Percentiles rank a stretch among this genome's conserved stretches.
Conservation (phyloP, 2,797 vertebrate species). For the Chelmon rostratus region DNA sequence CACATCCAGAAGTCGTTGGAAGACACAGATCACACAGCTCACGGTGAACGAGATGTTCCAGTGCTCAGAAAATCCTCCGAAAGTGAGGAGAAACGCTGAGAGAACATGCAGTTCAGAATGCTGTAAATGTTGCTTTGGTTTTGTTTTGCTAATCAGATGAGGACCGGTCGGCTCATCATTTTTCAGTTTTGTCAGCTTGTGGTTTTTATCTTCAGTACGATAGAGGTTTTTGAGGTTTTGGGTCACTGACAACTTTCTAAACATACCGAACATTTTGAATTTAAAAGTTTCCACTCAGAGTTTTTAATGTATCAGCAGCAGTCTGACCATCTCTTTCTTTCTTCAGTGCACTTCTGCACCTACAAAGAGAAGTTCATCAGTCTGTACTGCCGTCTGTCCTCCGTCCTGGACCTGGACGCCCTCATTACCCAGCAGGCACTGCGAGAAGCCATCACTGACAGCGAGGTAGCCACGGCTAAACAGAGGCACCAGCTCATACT, state of each 20-base stretch:
- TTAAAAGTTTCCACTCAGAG: no score
- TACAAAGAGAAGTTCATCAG: conserved; percentile 98
- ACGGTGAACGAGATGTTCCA: background rate
- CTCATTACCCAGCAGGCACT: conserved; percentile 97
- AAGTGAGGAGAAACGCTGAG: background rate
- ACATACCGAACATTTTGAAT: no score
- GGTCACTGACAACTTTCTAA: no score
- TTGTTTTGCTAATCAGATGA: no score
- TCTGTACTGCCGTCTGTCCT: conserved; percentile 97
- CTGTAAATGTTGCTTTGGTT: no score
- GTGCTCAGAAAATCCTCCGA: background rate
- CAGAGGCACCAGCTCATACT: conserved; percentile 94
- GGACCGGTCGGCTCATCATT: no score
- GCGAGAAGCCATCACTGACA: conserved; percentile 95
- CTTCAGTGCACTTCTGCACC: conserved; percentile 94
- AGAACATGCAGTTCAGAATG: background rate
- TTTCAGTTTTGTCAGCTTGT: no score
- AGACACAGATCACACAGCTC: background rate
- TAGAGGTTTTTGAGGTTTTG: no score
- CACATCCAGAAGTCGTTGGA: no score
- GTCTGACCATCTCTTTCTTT: background rate
- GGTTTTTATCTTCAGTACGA: background rate
- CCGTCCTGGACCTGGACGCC: conserved; percentile 94
- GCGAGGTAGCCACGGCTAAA: conserved; percentile 93
- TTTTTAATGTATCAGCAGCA: no score